Evolutionary conservation across 2,888 invertebrate species (phyloP), one percentile per base, ranked within the genome.

Genomic region (Ochropleura leucogaster): DNA sequence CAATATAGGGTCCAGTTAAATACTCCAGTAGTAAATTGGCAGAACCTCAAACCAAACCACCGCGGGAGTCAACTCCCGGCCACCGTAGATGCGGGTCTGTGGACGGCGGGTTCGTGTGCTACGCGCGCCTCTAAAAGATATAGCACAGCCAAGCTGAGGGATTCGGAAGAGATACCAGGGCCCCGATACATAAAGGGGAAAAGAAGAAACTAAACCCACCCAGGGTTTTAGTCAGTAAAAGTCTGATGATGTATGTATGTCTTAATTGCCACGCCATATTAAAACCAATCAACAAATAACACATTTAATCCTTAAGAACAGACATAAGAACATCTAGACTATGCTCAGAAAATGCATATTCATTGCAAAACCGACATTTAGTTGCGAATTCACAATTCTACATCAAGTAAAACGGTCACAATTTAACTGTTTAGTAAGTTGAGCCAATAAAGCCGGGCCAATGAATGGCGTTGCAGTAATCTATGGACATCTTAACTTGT

Each of bases 371-470:
- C 60, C 68, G 64, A 70, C 82, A 68, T 68, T 53, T 44, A 66
- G 68, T 81, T 84, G 85, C 59, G 62, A 84, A 81, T 84, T 68
- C 70, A 64, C 46, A 72, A 71, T 55, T 55, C 14, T 44, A 20
- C 85, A 64, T 82, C 60, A 82, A 71, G 81, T 75, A 82, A 82
- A 87, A 83, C 85, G 80, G 82, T 78, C 71, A 74, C 80, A 83
- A 85, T 78, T 83, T 83, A 88, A 88, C 86, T 74, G 83, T 81
- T 75, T 66, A 70, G 73, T 80, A 69, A 82, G 72, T 75, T 73
- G 80, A 85, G 81, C 72, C 69, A 89, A 87, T 90, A 87, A 88
- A 87, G 68, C 79, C 82, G 57, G 73, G 75, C 76, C 83, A 89
- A 89, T 83, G 74, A 75, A 76, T 72, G 67, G 63, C 66, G 80